Percentiles rank a stretch among this genome's conserved stretches.
Evolutionary conservation across 2,797 vertebrate species (phyloP).

Genomic region (Zalophus californianus): DNA sequence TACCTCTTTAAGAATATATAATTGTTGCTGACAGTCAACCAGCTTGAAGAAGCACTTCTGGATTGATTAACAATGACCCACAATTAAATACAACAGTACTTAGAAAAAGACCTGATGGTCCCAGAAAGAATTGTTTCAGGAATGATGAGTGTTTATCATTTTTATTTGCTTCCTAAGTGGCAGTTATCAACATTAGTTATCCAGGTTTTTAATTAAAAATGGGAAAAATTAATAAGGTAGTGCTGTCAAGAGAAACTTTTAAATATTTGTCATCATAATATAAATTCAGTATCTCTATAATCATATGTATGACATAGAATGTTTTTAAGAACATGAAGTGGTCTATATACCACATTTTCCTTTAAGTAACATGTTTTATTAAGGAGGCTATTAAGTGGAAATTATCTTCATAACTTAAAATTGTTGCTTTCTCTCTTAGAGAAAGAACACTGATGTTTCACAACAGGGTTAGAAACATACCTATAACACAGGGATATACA

Average conservation of each 20-base stretch:
- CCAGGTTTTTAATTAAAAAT: slow-evolving; percentile 80
- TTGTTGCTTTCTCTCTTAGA: slow-evolving; percentile 1
- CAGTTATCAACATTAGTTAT: slow-evolving; percentile 80
- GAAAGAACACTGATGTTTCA: background rate
- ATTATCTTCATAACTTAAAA: slow-evolving; percentile 33
- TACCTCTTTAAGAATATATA: slow-evolving; percentile 81
- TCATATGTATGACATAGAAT: background rate
- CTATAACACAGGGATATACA: background rate
- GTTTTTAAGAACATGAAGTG: background rate
- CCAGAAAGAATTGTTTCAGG: slow-evolving; percentile 80
- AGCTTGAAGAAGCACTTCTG: slow-evolving; percentile 78
- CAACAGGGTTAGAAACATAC: background rate
- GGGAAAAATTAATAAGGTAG: slow-evolving; percentile 23
- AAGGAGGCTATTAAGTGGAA: slow-evolving; percentile 24
- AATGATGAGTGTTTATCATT: slow-evolving; percentile 85
- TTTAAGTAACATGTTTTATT: slow-evolving; percentile 10
- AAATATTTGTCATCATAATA: slow-evolving; percentile 70
- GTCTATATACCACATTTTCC: slow-evolving; percentile 8
- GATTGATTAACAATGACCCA: slow-evolving; percentile 87
- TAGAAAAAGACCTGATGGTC: slow-evolving; percentile 79
- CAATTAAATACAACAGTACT: slow-evolving; percentile 85
- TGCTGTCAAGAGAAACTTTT: slow-evolving; percentile 67
- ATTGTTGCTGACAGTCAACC: slow-evolving; percentile 83
- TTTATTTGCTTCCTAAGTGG: slow-evolving; percentile 77
- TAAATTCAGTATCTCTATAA: background rate